Conservation (phyloP, 1,140 invertebrate genomes). For the Orchesella cincta region DNA sequence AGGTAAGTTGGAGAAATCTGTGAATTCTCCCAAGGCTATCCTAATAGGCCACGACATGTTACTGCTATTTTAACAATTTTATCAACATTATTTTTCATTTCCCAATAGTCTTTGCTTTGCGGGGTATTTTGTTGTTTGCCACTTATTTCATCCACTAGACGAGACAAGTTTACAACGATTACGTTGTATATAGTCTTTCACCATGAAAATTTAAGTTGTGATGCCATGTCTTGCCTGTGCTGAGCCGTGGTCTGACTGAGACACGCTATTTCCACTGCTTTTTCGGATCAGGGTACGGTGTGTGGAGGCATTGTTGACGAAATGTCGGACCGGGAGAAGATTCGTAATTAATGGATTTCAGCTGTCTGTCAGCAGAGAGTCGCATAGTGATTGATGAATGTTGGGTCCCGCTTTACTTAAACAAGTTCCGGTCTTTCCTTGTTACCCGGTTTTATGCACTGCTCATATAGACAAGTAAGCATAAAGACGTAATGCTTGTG, state of each 20-base stretch:
- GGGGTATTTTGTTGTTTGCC: conserved; percentile 17
- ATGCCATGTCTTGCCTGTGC: too few species aligned
- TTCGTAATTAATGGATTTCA: conserved; percentile 52
- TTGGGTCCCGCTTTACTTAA: conserved; percentile 47
- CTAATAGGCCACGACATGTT: neutral
- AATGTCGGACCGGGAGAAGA: conserved; percentile 50
- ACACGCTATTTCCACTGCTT: neutral
- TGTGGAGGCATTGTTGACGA: conserved; percentile 50
- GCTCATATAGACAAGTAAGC: neutral
- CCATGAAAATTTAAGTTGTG: too few species aligned
- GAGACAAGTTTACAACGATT: neutral
- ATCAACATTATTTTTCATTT: conserved; percentile 29
- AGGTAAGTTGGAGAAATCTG: too few species aligned
- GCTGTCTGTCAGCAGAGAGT: conserved; percentile 50
- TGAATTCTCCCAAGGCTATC: too few species aligned
- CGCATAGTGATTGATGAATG: conserved; percentile 50
- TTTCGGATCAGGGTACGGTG: neutral
- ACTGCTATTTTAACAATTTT: conserved; percentile 15
- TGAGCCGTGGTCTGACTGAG: too few species aligned
- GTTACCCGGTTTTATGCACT: conserved; percentile 18
- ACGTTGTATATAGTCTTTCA: too few species aligned
- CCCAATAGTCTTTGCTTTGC: neutral
- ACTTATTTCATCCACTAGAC: conserved; percentile 5
- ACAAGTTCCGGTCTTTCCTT: conserved; percentile 49
- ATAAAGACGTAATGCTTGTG: too few species aligned